Conservation (phyloP, 2,888 invertebrate genomes). For the Patella caerulea region DNA sequence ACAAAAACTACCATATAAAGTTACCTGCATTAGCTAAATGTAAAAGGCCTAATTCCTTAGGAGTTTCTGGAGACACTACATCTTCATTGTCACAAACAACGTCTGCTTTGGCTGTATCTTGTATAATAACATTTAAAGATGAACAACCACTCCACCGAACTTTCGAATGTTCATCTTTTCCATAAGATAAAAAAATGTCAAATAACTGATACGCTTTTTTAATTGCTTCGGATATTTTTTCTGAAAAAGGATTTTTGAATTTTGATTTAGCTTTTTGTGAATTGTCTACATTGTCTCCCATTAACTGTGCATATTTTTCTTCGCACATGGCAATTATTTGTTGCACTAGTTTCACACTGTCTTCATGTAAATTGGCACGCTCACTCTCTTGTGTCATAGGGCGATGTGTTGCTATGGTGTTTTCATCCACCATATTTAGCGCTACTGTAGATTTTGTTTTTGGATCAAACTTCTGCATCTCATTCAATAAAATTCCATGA, state of each 20-base stretch:
- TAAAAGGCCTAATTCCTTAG: conserved; percentile 53
- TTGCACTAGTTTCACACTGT: conserved; percentile 51
- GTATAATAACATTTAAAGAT: conserved; percentile 59
- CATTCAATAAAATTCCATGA: conserved; percentile 62
- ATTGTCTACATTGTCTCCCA: conserved; percentile 32
- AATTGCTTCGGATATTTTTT: conserved; percentile 57
- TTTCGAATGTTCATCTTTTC: conserved; percentile 66
- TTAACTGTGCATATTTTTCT: conserved; percentile 54
- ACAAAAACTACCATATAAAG: not conserved
- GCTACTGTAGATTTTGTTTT: conserved; percentile 55
- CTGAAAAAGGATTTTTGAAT: conserved; percentile 47
- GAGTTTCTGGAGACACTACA: conserved; percentile 40
- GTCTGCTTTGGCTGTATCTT: conserved; percentile 35
- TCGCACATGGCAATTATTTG: conserved; percentile 64
- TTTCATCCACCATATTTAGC: conserved; percentile 47
- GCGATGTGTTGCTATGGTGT: conserved; percentile 45
- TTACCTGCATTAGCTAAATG: conserved; percentile 68
- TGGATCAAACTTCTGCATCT: conserved; percentile 67
- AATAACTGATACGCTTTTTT: conserved; percentile 60
- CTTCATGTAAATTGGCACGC: conserved; percentile 49
- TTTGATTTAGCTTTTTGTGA: conserved; percentile 13
- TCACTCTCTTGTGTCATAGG: conserved; percentile 54
- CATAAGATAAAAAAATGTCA: conserved; percentile 66
- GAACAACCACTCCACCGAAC: conserved; percentile 70
- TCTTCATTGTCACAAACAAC: conserved; percentile 5